These are phyloP conservation scores for Leptinotarsa rubiginosa DNA, from an alignment of 2,888 invertebrate species.

Conservation along the genomic window DNA sequence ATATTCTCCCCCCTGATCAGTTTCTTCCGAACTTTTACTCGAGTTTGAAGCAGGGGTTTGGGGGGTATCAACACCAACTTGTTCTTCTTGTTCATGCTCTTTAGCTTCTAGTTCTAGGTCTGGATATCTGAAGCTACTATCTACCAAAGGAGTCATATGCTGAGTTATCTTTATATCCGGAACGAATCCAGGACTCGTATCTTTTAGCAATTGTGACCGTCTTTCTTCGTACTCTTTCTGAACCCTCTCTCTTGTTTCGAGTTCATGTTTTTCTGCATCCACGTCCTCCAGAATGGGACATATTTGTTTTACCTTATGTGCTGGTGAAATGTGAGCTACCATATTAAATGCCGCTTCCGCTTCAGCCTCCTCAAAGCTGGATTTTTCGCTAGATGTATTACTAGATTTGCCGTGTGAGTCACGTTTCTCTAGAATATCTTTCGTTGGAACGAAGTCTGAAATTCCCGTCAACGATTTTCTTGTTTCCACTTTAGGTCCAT, in stretches of 20 bases:
- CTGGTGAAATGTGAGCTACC: slow-evolving; percentile 67
- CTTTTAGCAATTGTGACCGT: slow-evolving; percentile 66
- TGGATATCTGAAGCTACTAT: slow-evolving; percentile 66
- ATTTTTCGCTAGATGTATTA: slow-evolving; percentile 65
- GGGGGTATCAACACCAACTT: slow-evolving; percentile 66
- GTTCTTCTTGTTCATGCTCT: slow-evolving; percentile 59
- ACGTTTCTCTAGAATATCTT: slow-evolving; percentile 58
- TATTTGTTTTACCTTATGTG: slow-evolving; percentile 66
- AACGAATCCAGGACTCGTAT: slow-evolving; percentile 73
- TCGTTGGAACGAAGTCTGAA: slow-evolving; percentile 57
- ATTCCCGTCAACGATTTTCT: slow-evolving; percentile 61
- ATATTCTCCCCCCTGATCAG: slow-evolving; percentile 75
- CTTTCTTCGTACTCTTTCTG: slow-evolving; percentile 65
- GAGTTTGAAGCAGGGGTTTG: slow-evolving; percentile 74
- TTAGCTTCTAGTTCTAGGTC: slow-evolving; percentile 66
- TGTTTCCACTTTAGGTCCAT: slow-evolving; percentile 55
- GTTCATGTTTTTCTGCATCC: slow-evolving; percentile 68
- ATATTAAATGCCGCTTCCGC: slow-evolving; percentile 68
- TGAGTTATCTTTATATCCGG: slow-evolving; percentile 75
- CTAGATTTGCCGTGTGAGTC: slow-evolving; percentile 63
- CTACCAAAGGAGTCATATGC: slow-evolving; percentile 69
- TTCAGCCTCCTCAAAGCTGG: slow-evolving; percentile 68
- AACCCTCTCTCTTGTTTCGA: slow-evolving; percentile 66
- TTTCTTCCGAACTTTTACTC: slow-evolving; percentile 75
- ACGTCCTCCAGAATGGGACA: slow-evolving; percentile 67